Evolutionary conservation across 2,113 vertebrate genomes (phyloP).

Genomic region (Zapus hudsonius): DNA sequence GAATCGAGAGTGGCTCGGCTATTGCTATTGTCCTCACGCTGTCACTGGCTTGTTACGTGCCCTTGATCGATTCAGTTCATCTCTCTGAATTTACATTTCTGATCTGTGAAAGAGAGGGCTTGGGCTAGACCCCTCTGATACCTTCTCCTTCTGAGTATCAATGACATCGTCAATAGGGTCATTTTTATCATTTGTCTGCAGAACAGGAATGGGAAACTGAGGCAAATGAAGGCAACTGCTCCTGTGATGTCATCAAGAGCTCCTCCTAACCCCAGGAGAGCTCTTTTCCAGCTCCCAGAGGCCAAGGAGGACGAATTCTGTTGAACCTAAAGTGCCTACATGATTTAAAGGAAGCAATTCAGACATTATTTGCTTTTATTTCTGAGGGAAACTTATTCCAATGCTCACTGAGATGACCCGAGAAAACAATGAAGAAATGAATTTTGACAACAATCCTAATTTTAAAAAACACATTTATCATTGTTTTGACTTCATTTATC

Average conservation of each 20-base stretch:
- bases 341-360: constrained; percentile 71
- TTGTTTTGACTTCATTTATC: constrained; percentile 71
- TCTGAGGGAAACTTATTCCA: constrained; percentile 70
- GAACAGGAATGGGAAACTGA: neutral
- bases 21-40: neutral
- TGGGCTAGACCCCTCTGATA: neutral
- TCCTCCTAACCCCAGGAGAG: neutral
- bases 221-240: neutral
- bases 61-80: neutral
- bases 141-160: neutral
- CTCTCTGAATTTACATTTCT: constrained; percentile 21
- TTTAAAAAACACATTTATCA: constrained; percentile 75
- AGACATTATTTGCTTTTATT: constrained; percentile 77
- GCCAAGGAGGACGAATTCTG: neutral
- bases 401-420: constrained; percentile 77
- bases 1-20: neutral
- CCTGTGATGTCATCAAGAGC: neutral
- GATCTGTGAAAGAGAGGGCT: neutral
- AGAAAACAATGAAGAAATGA: constrained; percentile 80
- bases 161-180: neutral
- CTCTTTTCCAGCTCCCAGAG: neutral
- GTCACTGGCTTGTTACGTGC: neutral
- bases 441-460: constrained; percentile 72
- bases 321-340: constrained; percentile 60
- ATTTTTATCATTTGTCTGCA: constrained; percentile 8